Conservation (phyloP, 1,140 invertebrate species). For the Lutraria rhynchaena region DNA sequence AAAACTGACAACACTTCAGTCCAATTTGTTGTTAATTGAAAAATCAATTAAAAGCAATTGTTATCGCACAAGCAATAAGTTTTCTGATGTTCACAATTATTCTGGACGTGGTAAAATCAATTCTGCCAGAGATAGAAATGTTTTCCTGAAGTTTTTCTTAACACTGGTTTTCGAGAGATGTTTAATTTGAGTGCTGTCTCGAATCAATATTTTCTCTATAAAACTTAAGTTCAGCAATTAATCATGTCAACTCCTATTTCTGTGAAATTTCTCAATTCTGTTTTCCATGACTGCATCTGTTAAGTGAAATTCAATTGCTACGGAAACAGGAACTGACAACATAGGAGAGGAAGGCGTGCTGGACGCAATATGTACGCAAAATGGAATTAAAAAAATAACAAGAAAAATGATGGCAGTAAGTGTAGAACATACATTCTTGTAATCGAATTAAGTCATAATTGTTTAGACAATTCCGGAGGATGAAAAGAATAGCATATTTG, state of each 20-base stretch:
- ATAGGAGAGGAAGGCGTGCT: too few species aligned
- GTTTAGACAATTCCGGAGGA: neutral
- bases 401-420: neutral
- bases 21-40: constrained; percentile 37
- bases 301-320: too few species aligned
- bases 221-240: constrained; percentile 30
- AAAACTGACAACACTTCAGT: constrained; percentile 34
- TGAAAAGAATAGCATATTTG: too few species aligned
- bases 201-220: constrained; percentile 37
- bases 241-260: constrained; percentile 35
- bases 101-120: constrained; percentile 20
- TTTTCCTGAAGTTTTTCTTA: neutral
- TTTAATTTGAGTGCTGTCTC: constrained; percentile 8
- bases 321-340: too few species aligned
- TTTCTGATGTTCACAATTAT: too few species aligned
- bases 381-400: neutral
- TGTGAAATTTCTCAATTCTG: constrained; percentile 17
- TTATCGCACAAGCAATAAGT: neutral
- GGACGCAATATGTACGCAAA: neutral
- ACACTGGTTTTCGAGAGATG: constrained; percentile 30
- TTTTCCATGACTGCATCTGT: too few species aligned
- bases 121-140: neutral
- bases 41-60: constrained; percentile 48
- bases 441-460: neutral
- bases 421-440: neutral